Percentiles rank a stretch among this genome's conserved stretches.
phyloP scores from a whole-genome alignment of 2,113 vertebrate genomes.

The Trochalopteron elliotii region DNA sequence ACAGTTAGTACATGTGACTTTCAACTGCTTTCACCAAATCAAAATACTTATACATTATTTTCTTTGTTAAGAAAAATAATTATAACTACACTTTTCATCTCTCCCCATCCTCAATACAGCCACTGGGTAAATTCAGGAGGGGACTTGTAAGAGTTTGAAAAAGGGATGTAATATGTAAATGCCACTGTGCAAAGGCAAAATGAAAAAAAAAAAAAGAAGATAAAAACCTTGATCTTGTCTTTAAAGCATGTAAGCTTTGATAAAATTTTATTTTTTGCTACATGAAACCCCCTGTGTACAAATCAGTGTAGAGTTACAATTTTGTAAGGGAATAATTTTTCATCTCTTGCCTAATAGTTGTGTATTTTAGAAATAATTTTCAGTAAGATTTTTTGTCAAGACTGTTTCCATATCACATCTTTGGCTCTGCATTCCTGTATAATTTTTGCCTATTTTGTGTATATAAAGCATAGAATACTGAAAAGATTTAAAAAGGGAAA shows the following conservation, averaged over 20 bases:
- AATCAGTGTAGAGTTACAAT: background rate
- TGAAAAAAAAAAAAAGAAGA: background rate
- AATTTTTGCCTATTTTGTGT: slow-evolving; percentile 48
- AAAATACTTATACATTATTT: background rate
- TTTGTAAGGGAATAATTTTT: background rate
- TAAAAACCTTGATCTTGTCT: background rate
- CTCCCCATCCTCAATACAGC: rapidly evolving
- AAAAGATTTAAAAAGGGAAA: slow-evolving; percentile 12
- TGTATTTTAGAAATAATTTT: slow-evolving; percentile 27
- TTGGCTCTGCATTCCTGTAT: slow-evolving; percentile 21
- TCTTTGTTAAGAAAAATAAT: background rate
- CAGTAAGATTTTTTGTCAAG: background rate
- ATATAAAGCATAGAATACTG: slow-evolving; percentile 22
- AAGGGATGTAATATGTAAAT: background rate
- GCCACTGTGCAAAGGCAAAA: background rate
- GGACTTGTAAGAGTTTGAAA: background rate
- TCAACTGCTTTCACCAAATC: background rate
- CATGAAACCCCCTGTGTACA: background rate
- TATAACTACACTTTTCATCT: background rate
- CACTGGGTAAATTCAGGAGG: background rate
- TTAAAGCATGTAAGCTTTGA: background rate
- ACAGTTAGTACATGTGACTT: background rate
- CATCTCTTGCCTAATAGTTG: background rate
- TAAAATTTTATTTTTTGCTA: background rate
- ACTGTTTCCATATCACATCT: background rate